phyloP scores from a whole-genome alignment of 2,888 invertebrate genomes.

The Nebria brevicollis region DNA sequence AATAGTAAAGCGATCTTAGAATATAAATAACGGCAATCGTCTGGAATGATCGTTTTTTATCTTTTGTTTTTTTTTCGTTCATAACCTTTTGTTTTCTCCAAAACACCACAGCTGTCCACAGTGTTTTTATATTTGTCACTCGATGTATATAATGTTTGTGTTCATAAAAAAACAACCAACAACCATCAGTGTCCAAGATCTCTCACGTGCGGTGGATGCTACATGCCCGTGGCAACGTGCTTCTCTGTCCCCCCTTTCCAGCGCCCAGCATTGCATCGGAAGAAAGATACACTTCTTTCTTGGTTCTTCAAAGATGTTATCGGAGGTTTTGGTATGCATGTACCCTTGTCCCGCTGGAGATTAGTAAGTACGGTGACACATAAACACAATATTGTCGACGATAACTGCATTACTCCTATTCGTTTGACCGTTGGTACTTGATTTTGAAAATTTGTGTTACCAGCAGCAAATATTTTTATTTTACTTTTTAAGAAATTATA shows the following conservation, averaged over 20 bases:
- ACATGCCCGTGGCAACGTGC: constrained; percentile 2
- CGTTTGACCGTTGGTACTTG: too few relatives aligned
- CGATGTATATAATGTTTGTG: constrained; percentile 1
- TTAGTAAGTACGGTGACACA: constrained; percentile 45
- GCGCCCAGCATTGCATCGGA: neutral
- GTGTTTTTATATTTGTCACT: constrained; percentile 1
- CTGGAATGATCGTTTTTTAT: too few relatives aligned
- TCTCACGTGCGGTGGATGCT: constrained; percentile 10
- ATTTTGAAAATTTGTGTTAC: too few relatives aligned
- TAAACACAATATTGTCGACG: constrained; percentile 41
- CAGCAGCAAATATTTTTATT: too few relatives aligned
- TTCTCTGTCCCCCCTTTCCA: constrained; percentile 27
- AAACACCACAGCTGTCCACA: neutral
- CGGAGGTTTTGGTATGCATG: constrained; percentile 31
- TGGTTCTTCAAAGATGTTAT: constrained; percentile 28
- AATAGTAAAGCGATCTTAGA: too few relatives aligned
- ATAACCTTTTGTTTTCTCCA: neutral
- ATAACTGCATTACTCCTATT: neutral
- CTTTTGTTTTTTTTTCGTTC: neutral
- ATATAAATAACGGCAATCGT: too few relatives aligned
- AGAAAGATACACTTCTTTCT: neutral
- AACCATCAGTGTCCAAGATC: neutral
- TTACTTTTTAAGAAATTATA: too few relatives aligned
- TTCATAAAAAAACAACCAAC: neutral
- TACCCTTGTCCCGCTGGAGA: constrained; percentile 42